Evolutionary conservation across 2,888 invertebrate species (phyloP).

Genomic region (Ernsta delagoae): DNA sequence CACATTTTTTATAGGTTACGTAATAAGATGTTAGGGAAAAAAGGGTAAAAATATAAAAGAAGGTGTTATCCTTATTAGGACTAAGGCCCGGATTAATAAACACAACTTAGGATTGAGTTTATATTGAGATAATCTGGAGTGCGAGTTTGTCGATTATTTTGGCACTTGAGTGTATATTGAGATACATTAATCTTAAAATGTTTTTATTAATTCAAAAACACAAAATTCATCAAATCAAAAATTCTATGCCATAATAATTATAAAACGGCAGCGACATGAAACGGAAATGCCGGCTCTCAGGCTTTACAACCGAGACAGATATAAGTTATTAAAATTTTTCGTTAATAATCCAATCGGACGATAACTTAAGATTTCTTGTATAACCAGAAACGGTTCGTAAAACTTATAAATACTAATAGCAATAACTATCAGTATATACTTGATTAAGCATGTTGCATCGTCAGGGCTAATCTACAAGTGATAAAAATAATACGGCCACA

Average conservation of each 20-base stretch:
- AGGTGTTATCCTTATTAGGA: too few species aligned
- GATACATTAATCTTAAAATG: too few species aligned
- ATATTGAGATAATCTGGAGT: too few species aligned
- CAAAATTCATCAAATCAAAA: background rate
- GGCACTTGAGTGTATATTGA: too few species aligned
- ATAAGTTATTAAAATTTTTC: constrained; percentile 15
- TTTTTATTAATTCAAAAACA: too few species aligned
- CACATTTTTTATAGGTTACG: constrained; percentile 10
- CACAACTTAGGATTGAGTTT: too few species aligned
- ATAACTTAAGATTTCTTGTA: constrained; percentile 26
- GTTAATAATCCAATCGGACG: constrained; percentile 20
- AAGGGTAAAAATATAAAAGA: too few species aligned
- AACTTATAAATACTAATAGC: constrained; percentile 8
- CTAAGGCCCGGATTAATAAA: too few species aligned
- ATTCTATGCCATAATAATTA: too few species aligned
- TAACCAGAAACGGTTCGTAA: constrained; percentile 26
- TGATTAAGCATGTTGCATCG: constrained; percentile 32
- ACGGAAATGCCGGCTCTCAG: constrained; percentile 9
- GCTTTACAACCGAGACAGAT: constrained; percentile 5
- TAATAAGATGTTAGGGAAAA: too few species aligned
- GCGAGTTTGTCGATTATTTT: too few species aligned
- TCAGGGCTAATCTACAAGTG: constrained; percentile 41
- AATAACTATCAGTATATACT: constrained; percentile 10
- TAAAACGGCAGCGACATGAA: background rate
- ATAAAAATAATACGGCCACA: constrained; percentile 44